Evolutionary conservation across 1,140 invertebrate species (phyloP).

Genomic region (Pogonomyrmex californicus): DNA sequence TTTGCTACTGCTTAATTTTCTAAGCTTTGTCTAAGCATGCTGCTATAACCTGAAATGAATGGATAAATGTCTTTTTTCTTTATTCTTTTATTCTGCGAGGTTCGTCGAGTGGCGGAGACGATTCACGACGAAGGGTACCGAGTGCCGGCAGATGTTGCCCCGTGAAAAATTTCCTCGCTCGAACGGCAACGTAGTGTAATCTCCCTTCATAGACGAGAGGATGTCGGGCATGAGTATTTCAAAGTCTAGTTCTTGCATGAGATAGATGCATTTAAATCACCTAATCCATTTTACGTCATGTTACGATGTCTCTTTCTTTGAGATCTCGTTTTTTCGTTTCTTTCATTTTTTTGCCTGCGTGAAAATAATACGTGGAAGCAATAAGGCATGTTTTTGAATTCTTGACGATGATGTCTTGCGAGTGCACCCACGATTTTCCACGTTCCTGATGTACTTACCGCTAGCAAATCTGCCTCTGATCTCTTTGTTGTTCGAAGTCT

Average conservation of each 20-base stretch:
- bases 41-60: not conserved
- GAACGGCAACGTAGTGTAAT: constrained; percentile 44
- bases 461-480: constrained; percentile 48
- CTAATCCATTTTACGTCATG: constrained; percentile 65
- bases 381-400: constrained; percentile 23
- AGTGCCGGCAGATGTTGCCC: constrained; percentile 65
- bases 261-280: constrained; percentile 67
- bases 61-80: not conserved
- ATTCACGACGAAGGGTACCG: constrained; percentile 33
- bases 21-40: not conserved
- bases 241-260: constrained; percentile 42
- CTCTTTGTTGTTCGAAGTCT: constrained; percentile 14
- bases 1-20: not conserved
- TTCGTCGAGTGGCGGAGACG: not conserved
- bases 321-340: not conserved
- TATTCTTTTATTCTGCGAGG: not conserved
- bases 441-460: not conserved
- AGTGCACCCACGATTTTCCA: not conserved
- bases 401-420: not conserved
- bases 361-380: not conserved
- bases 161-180: constrained; percentile 68
- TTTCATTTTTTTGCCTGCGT: not conserved
- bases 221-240: constrained; percentile 57
- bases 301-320: not conserved
- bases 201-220: constrained; percentile 49